Conservation (phyloP, 2,797 vertebrate genomes). For the Karalla daura region DNA sequence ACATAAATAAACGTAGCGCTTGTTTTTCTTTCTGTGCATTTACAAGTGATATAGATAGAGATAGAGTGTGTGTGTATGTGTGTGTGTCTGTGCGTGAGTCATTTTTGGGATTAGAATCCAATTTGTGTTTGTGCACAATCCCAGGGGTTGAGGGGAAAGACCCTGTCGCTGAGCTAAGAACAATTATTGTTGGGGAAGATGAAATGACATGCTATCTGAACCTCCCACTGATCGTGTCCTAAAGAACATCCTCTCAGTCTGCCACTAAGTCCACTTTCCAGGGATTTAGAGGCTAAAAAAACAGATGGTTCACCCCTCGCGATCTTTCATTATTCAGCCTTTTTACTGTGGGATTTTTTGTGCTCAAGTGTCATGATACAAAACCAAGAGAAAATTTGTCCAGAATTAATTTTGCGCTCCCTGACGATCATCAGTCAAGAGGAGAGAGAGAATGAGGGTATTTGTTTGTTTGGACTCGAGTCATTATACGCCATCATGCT, state of each 20-base stretch:
- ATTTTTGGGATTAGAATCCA: constrained; percentile 66
- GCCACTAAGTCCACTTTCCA: constrained; percentile 28
- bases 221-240: constrained; percentile 31
- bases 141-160: constrained; percentile 45
- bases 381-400: not conserved
- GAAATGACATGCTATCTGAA: constrained; percentile 50
- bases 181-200: constrained; percentile 59
- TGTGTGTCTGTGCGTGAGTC: constrained; percentile 31
- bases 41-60: not conserved
- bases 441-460: not conserved
- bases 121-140: constrained; percentile 54
- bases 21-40: constrained; percentile 13
- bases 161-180: constrained; percentile 39
- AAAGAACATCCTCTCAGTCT: constrained; percentile 36
- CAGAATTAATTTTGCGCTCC: not conserved
- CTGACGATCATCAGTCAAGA: too few relatives aligned
- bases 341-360: not conserved
- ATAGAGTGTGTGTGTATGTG: not conserved
- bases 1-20: not conserved
- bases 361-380: not conserved
- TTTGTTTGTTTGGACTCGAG: too few relatives aligned
- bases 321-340: not conserved
- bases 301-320: constrained; percentile 15
- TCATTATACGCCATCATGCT: too few relatives aligned
- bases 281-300: constrained; percentile 27